Percentiles rank a stretch among this genome's conserved stretches.
Conservation (phyloP, 2,888 invertebrate genomes). For the Hirtodrosophila duncani region DNA sequence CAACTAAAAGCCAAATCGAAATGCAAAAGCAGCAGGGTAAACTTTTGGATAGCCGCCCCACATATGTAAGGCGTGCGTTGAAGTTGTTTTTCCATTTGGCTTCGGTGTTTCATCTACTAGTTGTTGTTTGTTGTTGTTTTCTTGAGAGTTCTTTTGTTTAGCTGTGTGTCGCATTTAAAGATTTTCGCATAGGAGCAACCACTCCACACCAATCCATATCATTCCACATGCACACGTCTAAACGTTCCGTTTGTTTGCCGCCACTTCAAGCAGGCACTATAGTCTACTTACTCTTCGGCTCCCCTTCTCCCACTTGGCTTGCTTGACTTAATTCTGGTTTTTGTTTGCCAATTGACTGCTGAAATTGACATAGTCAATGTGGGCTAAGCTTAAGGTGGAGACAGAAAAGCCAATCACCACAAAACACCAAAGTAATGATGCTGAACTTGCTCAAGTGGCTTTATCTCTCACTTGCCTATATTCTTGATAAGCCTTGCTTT, state of each 20-base stretch:
- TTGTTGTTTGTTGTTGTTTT: too few relatives aligned
- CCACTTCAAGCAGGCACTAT: too few relatives aligned
- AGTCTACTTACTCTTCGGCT: too few relatives aligned
- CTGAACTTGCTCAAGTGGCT: constrained; percentile 55
- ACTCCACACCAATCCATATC: constrained; percentile 5
- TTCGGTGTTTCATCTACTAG: too few relatives aligned
- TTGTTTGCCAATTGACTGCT: constrained; percentile 24
- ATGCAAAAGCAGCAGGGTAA: too few relatives aligned
- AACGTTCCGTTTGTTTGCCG: constrained; percentile 47
- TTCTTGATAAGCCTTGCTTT: too few relatives aligned
- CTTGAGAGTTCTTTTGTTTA: constrained; percentile 5
- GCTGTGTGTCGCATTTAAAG: constrained; percentile 34
- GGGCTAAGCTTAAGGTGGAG: background rate
- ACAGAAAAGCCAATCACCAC: constrained; percentile 57
- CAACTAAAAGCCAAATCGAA: constrained; percentile 22
- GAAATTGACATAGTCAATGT: constrained; percentile 25
- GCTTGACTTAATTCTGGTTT: constrained; percentile 26
- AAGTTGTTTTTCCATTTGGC: too few relatives aligned
- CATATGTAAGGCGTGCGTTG: too few relatives aligned
- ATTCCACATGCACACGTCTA: constrained; percentile 29
- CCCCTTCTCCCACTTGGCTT: too few relatives aligned
- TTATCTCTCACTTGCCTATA: constrained; percentile 27
- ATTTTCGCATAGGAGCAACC: constrained; percentile 33
- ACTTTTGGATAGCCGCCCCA: too few relatives aligned
- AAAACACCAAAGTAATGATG: constrained; percentile 58